These are phyloP conservation scores for Xylocampa areola DNA, from an alignment of 2,888 invertebrate genomes.

Conservation along the genomic window DNA sequence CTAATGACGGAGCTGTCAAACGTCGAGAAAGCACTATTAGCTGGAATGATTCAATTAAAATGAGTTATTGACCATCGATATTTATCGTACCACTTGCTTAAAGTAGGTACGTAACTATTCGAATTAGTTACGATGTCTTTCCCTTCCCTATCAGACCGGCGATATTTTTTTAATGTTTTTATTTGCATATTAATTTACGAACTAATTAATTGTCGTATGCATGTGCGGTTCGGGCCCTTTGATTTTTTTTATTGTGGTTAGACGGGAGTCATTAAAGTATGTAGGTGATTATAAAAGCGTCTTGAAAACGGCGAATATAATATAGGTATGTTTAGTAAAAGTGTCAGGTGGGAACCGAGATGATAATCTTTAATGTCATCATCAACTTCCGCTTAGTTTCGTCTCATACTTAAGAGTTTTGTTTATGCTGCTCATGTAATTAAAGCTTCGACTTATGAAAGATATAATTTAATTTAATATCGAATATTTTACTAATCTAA, in stretches of 20 bases:
- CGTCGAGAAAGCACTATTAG: slow-evolving; percentile 82
- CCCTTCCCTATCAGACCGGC: slow-evolving; percentile 45
- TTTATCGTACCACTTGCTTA: slow-evolving; percentile 60
- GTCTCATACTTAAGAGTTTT: slow-evolving; percentile 32
- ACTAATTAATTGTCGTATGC: slow-evolving; percentile 55
- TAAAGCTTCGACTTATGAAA: slow-evolving; percentile 37
- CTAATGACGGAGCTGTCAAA: slow-evolving; percentile 84
- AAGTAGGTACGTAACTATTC: slow-evolving; percentile 53
- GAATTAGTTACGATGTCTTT: slow-evolving; percentile 55
- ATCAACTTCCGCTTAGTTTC: slow-evolving; percentile 43
- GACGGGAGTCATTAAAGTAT: slow-evolving; percentile 38
- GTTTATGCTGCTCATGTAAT: slow-evolving; percentile 34
- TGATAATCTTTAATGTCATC: slow-evolving; percentile 55
- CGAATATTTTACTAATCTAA: slow-evolving; percentile 36
- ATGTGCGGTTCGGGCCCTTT: slow-evolving; percentile 48
- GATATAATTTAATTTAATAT: slow-evolving; percentile 39
- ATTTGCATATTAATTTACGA: slow-evolving; percentile 59
- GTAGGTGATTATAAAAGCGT: slow-evolving; percentile 29
- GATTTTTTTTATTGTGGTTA: slow-evolving; percentile 46
- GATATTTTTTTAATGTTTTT: slow-evolving; percentile 51
- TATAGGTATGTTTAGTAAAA: slow-evolving; percentile 33
- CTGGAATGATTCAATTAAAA: slow-evolving; percentile 86
- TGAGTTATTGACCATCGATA: slow-evolving; percentile 80
- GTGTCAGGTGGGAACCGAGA: slow-evolving; percentile 45
- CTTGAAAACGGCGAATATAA: slow-evolving; percentile 25